Evolutionary conservation across 2,113 vertebrate genomes (phyloP).

Genomic region (Hippolais icterina): DNA sequence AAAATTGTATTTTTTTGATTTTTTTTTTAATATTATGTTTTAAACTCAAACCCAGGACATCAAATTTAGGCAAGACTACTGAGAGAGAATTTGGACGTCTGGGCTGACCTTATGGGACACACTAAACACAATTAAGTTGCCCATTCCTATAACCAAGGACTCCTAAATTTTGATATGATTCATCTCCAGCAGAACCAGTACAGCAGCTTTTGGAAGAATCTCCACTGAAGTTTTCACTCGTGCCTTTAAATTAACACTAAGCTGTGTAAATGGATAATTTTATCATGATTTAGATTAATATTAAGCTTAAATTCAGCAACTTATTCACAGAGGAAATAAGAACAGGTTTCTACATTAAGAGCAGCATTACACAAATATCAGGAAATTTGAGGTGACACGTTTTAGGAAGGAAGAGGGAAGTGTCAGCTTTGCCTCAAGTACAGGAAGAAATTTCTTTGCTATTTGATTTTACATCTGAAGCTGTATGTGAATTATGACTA

Average conservation of each 20-base stretch:
- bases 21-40: neutral
- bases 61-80: neutral
- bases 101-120: neutral
- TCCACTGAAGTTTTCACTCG: rapidly evolving
- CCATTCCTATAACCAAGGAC: neutral
- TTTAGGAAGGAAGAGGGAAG: neutral
- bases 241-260: neutral
- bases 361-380: neutral
- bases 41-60: neutral
- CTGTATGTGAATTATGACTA: rapidly evolving
- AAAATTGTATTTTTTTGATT: rapidly evolving
- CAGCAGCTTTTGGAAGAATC: neutral
- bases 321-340: neutral
- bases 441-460: neutral
- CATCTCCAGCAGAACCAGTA: neutral
- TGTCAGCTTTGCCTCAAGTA: neutral
- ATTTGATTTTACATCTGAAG: neutral
- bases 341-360: neutral
- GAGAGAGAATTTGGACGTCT: neutral
- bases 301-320: neutral
- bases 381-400: neutral
- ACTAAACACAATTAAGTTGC: neutral
- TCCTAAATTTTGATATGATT: neutral
- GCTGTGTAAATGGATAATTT: neutral
- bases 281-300: neutral